Percentiles rank a stretch among this genome's conserved stretches.
phyloP scores from a whole-genome alignment of 2,113 vertebrate species.

The rat (Rattus norvegicus) region DNA sequence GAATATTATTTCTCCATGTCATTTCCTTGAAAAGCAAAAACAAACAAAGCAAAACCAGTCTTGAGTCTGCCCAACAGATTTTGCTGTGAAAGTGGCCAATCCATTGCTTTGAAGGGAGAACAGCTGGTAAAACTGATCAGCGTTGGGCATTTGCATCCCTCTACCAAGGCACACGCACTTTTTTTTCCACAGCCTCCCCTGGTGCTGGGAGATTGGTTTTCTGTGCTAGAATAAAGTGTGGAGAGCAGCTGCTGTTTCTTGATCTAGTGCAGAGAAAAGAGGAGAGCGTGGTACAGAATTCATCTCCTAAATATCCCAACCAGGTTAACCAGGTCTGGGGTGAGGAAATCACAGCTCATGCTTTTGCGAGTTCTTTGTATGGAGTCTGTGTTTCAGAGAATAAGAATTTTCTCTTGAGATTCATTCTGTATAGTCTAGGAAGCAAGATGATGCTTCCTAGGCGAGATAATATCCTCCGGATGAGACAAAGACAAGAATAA shows the following conservation, averaged over 20 bases:
- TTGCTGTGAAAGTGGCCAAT: constrained; percentile 80
- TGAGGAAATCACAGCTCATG: constrained; percentile 86
- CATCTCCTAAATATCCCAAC: constrained; percentile 89
- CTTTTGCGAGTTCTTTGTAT: constrained; percentile 78
- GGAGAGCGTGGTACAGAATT: constrained; percentile 88
- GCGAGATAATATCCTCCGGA: constrained; percentile 54
- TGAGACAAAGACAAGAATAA: not conserved
- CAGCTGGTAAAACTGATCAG: constrained; percentile 88
- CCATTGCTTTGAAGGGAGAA: constrained; percentile 83
- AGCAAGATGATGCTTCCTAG: constrained; percentile 76
- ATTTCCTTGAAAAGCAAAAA: constrained; percentile 56
- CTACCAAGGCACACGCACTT: not conserved
- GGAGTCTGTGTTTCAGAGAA: constrained; percentile 79
- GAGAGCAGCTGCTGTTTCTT: constrained; percentile 85
- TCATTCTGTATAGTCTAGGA: constrained; percentile 62
- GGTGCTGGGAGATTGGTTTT: constrained; percentile 84
- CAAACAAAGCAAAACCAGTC: not conserved
- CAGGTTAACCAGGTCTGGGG: constrained; percentile 88
- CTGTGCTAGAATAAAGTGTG: constrained; percentile 82
- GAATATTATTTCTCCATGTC: constrained; percentile 44
- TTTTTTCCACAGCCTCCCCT: constrained; percentile 83
- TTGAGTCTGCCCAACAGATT: constrained; percentile 68
- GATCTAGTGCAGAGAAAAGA: constrained; percentile 79
- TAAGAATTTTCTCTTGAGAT: constrained; percentile 81
- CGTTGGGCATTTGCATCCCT: constrained; percentile 86